These are phyloP conservation scores for Megamerina dolium DNA, from an alignment of 2,888 invertebrate species.

Conservation along the genomic window DNA sequence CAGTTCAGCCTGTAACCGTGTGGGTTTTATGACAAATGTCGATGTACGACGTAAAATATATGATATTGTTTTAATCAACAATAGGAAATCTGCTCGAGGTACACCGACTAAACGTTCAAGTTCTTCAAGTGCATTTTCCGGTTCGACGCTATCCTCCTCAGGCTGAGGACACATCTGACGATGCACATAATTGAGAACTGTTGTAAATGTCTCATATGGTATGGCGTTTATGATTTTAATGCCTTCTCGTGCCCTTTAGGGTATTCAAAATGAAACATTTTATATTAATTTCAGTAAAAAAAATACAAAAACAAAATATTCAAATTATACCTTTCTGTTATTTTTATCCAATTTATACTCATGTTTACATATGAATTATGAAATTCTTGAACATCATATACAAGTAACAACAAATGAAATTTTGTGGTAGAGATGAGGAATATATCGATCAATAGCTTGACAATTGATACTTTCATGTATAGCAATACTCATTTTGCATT, in stretches of 20 bases:
- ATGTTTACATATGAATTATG: no score
- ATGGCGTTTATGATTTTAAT: slow-evolving; percentile 48
- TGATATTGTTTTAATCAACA: slow-evolving; percentile 47
- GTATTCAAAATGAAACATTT: background rate
- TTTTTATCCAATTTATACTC: slow-evolving; percentile 42
- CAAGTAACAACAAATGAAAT: no score
- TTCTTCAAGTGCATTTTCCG: slow-evolving; percentile 45
- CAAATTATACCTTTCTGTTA: slow-evolving; percentile 34
- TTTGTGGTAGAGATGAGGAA: no score
- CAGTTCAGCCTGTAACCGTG: slow-evolving; percentile 51
- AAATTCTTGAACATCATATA: no score
- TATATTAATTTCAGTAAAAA: slow-evolving; percentile 2
- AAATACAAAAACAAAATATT: background rate
- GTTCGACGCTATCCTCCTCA: slow-evolving; percentile 27
- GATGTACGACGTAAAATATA: slow-evolving; percentile 52
- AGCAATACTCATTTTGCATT: no score
- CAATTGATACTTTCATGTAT: no score
- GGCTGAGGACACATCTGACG: slow-evolving; percentile 40
- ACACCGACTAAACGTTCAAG: slow-evolving; percentile 45
- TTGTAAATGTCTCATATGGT: no score
- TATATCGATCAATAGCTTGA: no score
- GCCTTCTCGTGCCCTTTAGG: slow-evolving; percentile 44
- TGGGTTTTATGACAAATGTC: slow-evolving; percentile 54
- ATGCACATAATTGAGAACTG: slow-evolving; percentile 46
- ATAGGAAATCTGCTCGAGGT: slow-evolving; percentile 40